Evolutionary conservation across 1,140 invertebrate species (phyloP).

Genomic region (Ptiloglossa arizonensis): DNA sequence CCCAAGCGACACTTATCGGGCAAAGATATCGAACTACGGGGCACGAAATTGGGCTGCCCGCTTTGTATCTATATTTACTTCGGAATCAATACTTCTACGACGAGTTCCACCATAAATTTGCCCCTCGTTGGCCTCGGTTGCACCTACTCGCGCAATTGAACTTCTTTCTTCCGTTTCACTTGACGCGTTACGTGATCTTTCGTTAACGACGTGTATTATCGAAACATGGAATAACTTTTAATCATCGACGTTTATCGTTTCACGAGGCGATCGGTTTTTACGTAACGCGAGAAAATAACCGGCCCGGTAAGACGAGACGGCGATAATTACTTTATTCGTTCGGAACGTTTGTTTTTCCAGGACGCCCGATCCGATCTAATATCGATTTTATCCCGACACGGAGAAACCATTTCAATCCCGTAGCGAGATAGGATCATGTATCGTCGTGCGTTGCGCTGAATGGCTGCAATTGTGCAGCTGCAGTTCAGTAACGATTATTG

Average conservation of each 20-base stretch:
- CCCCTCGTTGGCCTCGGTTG: neutral
- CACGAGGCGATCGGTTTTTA: neutral
- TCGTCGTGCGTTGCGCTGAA: constrained; percentile 34
- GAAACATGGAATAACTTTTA: neutral
- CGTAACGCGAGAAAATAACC: constrained; percentile 8
- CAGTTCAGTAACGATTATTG: constrained; percentile 56
- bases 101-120: neutral
- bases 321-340: constrained; percentile 16
- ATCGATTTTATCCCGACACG: constrained; percentile 26
- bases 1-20: neutral
- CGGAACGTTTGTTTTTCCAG: neutral
- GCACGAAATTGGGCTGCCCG: neutral
- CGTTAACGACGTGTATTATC: neutral
- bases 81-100: neutral
- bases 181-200: neutral
- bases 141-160: neutral
- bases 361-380: constrained; percentile 11
- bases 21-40: neutral
- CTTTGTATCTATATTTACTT: constrained; percentile 5
- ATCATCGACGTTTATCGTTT: neutral
- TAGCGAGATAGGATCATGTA: constrained; percentile 36
- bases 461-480: constrained; percentile 49
- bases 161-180: neutral
- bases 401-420: constrained; percentile 37
- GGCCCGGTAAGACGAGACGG: neutral